These are phyloP conservation scores for Platypus cylindrus DNA, from an alignment of 2,888 invertebrate genomes.

Conservation along the genomic window DNA sequence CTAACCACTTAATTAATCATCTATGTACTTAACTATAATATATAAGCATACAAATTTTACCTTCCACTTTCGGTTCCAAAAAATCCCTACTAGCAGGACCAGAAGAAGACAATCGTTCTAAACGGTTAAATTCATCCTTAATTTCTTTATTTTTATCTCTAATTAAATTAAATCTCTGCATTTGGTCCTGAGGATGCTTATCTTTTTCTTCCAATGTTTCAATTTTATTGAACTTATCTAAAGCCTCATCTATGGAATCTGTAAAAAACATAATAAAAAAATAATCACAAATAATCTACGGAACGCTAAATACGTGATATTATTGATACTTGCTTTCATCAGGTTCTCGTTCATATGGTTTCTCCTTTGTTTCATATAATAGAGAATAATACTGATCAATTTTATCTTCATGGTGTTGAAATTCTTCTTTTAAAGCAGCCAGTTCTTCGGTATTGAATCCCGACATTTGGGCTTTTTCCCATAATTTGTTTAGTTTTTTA, in stretches of 20 bases:
- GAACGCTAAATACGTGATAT: neutral
- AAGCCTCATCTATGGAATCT: conserved; percentile 63
- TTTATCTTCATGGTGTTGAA: conserved; percentile 84
- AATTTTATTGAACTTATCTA: conserved; percentile 60
- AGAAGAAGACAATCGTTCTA: conserved; percentile 55
- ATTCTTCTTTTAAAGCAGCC: conserved; percentile 73
- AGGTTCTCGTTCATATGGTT: conserved; percentile 41
- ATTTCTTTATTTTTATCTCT: conserved; percentile 64
- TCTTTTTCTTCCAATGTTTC: conserved; percentile 43
- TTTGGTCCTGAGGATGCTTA: conserved; percentile 49
- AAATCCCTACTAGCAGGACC: conserved; percentile 78
- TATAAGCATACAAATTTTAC: conserved; percentile 26
- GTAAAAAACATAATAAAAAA: conserved; percentile 13
- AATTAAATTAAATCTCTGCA: conserved; percentile 54
- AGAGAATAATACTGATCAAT: conserved; percentile 79
- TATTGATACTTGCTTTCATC: conserved; percentile 39
- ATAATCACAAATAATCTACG: neutral
- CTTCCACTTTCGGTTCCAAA: conserved; percentile 81
- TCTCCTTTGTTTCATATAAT: conserved; percentile 52
- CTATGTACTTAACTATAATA: too few relatives aligned
- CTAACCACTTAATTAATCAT: too few relatives aligned
- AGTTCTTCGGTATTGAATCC: conserved; percentile 82
- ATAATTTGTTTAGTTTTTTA: conserved; percentile 76
- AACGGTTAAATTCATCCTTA: conserved; percentile 64
- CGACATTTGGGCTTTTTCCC: conserved; percentile 77